Conservation (phyloP, 1,140 invertebrate genomes). For the Trissolcus basalis region DNA sequence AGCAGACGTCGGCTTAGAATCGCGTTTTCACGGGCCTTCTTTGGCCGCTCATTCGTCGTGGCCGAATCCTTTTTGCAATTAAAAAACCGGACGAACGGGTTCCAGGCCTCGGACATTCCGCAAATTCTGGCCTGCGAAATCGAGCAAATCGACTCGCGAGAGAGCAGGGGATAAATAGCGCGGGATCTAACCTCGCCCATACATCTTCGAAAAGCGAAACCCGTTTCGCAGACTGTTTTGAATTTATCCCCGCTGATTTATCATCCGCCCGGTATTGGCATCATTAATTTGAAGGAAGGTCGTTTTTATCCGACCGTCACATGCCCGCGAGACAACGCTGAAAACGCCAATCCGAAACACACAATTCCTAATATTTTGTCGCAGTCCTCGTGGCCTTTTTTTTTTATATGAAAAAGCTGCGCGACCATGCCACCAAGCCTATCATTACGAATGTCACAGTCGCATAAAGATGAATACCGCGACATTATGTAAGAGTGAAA, state of each 20-base stretch:
- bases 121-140: slow-evolving; percentile 73
- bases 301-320: slow-evolving; percentile 5
- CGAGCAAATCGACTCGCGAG: slow-evolving; percentile 61
- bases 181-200: slow-evolving; percentile 53
- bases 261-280: slow-evolving; percentile 19
- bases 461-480: slow-evolving; percentile 11
- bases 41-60: slow-evolving; percentile 44
- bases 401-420: not conserved
- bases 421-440: no score
- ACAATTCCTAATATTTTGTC: no score
- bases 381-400: no score
- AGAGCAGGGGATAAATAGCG: slow-evolving; percentile 49
- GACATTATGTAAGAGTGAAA: slow-evolving; percentile 7
- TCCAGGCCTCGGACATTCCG: slow-evolving; percentile 72
- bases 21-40: slow-evolving; percentile 53
- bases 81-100: slow-evolving; percentile 75
- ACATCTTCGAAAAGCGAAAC: slow-evolving; percentile 38
- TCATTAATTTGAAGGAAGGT: slow-evolving; percentile 22
- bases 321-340: no score
- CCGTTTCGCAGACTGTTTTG: slow-evolving; percentile 50
- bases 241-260: slow-evolving; percentile 34
- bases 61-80: slow-evolving; percentile 75
- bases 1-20: slow-evolving; percentile 37
- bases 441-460: slow-evolving; percentile 26
- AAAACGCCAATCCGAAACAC: no score